Conservation (phyloP, 2,888 invertebrate genomes). For the Lymantria monacha region DNA sequence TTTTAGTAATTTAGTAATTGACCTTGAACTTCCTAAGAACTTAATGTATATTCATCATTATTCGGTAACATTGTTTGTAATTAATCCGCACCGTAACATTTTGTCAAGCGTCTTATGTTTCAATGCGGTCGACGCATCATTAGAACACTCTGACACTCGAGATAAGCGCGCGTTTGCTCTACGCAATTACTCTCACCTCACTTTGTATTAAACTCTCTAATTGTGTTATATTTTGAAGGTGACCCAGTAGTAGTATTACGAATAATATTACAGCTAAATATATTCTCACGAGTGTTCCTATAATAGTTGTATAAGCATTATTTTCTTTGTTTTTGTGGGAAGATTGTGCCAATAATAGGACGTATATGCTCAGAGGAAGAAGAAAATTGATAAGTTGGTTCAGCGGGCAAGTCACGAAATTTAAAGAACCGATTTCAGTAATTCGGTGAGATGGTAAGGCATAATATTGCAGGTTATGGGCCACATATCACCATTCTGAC, state of each 20-base stretch:
- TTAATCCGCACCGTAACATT: conserved; percentile 17
- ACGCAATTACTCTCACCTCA: conserved; percentile 18
- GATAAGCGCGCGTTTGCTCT: conserved; percentile 3
- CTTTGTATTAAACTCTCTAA: conserved; percentile 6
- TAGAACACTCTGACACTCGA: conserved; percentile 13
- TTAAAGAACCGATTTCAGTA: too few relatives aligned
- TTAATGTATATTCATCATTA: background rate
- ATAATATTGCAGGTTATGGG: too few relatives aligned
- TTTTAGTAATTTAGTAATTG: too few relatives aligned
- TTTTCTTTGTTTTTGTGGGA: too few relatives aligned
- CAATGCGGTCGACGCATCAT: conserved; percentile 14
- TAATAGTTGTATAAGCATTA: too few relatives aligned
- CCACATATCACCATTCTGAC: too few relatives aligned
- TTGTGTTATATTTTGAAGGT: conserved; percentile 3
- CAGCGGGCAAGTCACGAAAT: too few relatives aligned
- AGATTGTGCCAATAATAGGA: too few relatives aligned
- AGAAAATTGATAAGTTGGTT: too few relatives aligned
- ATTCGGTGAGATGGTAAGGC: too few relatives aligned
- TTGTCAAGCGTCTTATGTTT: conserved; percentile 36
- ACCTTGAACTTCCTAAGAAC: too few relatives aligned
- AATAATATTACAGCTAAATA: background rate
- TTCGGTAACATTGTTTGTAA: conserved; percentile 10
- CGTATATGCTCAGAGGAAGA: too few relatives aligned
- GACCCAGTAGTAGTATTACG: background rate
- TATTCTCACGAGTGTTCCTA: background rate